Evolutionary conservation across 2,113 vertebrate genomes (phyloP), one percentile per base, ranked within the genome.

Genomic region (Laticauda colubrina): DNA sequence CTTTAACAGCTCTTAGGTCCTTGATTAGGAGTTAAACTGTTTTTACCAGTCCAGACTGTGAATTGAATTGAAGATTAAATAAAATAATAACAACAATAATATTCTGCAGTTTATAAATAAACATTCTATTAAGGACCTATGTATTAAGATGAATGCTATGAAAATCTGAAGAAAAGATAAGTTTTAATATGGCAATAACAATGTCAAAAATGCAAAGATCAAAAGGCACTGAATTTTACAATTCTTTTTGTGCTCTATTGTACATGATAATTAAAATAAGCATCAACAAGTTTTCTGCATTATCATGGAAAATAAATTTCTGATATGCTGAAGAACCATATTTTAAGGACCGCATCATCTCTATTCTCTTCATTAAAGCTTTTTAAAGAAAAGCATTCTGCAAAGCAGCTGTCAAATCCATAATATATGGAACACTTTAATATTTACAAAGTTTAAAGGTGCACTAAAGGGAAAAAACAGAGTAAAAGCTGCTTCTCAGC

Each of bases 351-450:
- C 93, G 85, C 93, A 96, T 91, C 93, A 94, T 20, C 91, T 57
- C 91, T 85, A 94, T 96, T 96, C 97, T 97, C 97, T 97, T 95
- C 97, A 43, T 96, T 95, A 93, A 93, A 94, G 43, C 89, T 97
- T 96, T 96, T 97, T 97, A 96, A 90, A 93, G 97, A 96, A 86
- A 96, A 95, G 6, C 69, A 96, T 97, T 97, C 96, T 96, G 96
- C 94, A 89, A 93, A 91, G 93, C 94, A 96, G 94, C 91, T 92
- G 89, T 92, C 93, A 93, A 94, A 89, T 93, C 92, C 94, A 85
- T 92, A 94, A 87, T 53, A 85, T 85, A 95, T 94, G 93, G 75
- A 95, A 95, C 88, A 94, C 18, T n/a, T 95, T 94, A 96, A 90
- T 95, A 92, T 96, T 95, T 97, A 97, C 95, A 96, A 93, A 95